These are phyloP conservation scores for Drosophila conformis DNA, from an alignment of 2,888 invertebrate species.

Conservation along the genomic window DNA sequence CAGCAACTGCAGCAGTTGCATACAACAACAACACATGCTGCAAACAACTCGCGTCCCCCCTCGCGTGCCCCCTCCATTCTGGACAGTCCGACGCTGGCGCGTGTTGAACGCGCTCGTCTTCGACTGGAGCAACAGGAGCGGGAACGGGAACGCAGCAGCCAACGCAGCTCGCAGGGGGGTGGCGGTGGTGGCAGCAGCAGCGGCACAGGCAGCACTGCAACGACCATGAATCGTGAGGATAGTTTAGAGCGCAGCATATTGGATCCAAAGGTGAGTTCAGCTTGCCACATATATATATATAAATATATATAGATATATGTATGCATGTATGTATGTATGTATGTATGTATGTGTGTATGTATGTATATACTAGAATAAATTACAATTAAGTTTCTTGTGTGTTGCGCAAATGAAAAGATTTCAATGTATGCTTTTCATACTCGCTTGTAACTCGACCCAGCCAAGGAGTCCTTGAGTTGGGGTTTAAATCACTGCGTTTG, in stretches of 20 bases:
- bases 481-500: not conserved
- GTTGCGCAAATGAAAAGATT: constrained; percentile 33
- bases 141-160: constrained; percentile 60
- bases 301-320: not conserved
- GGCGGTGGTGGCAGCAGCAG: constrained; percentile 71
- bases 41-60: constrained; percentile 78
- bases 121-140: constrained; percentile 85
- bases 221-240: constrained; percentile 82
- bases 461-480: not conserved
- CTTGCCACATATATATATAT: not conserved
- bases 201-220: constrained; percentile 73
- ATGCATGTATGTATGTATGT: not conserved
- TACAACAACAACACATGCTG: constrained; percentile 34
- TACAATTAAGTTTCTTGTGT: constrained; percentile 58
- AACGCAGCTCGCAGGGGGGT: constrained; percentile 62
- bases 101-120: constrained; percentile 87
- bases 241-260: constrained; percentile 83
- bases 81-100: constrained; percentile 87
- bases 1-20: constrained; percentile 68
- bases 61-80: constrained; percentile 86
- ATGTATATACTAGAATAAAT: constrained; percentile 35
- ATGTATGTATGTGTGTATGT: not conserved
- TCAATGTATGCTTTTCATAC: not conserved
- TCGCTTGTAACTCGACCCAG: not conserved
- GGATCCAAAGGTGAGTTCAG: constrained; percentile 81